Conservation (phyloP, 2,113 vertebrate species). For the Mesitornis unicolor region DNA sequence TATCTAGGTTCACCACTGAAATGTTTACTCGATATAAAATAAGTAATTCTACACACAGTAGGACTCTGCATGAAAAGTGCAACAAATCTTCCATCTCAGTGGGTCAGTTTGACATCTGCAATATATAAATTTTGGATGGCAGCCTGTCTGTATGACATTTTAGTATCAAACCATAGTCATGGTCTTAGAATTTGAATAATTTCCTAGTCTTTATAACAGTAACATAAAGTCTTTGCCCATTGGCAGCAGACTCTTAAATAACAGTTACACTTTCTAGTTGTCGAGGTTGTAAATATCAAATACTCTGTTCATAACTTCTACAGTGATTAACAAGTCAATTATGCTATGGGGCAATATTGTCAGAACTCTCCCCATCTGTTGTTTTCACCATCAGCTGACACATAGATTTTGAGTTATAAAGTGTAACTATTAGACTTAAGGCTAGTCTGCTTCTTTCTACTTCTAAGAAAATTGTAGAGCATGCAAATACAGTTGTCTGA, state of each 20-base stretch:
- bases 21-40: conserved; percentile 69
- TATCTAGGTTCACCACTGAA: conserved; percentile 30
- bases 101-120: conserved; percentile 78
- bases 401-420: neutral
- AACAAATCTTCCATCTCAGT: conserved; percentile 78
- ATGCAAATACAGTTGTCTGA: neutral
- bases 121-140: conserved; percentile 76
- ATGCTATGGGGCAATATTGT: neutral
- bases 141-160: conserved; percentile 73
- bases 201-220: conserved; percentile 58
- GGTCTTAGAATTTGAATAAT: conserved; percentile 64
- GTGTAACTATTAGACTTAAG: neutral
- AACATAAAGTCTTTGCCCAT: conserved; percentile 46
- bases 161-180: conserved; percentile 62
- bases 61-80: conserved; percentile 75
- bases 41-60: conserved; percentile 78
- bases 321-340: neutral
- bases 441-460: neutral
- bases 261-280: neutral
- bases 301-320: neutral
- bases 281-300: neutral
- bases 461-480: neutral
- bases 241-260: neutral
- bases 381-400: neutral
- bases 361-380: neutral